These are phyloP conservation scores for Psittacula echo DNA, from an alignment of 2,797 vertebrate species.

Conservation along the genomic window DNA sequence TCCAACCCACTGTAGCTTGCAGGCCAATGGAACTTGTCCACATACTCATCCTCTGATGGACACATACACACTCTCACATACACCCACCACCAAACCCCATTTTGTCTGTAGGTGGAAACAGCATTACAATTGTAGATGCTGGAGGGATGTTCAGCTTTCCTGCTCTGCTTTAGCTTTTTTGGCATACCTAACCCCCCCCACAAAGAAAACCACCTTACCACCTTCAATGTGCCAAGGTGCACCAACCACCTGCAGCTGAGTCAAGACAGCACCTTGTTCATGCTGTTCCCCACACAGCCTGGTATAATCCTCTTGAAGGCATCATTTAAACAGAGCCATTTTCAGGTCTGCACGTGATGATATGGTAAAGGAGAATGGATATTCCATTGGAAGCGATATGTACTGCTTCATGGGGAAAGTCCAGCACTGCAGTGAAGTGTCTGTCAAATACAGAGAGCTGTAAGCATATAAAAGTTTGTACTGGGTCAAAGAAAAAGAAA, in stretches of 20 bases:
- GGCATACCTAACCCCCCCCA: not conserved
- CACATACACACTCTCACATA: not conserved
- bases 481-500: constrained; percentile 23
- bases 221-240: rapidly evolving
- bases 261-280: not conserved
- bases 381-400: rapidly evolving
- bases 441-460: not conserved
- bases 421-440: not conserved
- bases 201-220: not conserved
- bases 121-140: not conserved
- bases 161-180: not conserved
- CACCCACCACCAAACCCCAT: not conserved
- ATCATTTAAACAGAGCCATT: rapidly evolving
- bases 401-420: rapidly evolving
- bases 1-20: not conserved
- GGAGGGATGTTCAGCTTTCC: not conserved
- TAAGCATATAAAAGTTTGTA: not conserved
- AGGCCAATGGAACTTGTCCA: not conserved
- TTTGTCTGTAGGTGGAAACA: not conserved
- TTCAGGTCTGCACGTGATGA: not conserved
- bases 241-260: rapidly evolving
- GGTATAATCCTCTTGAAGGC: too few relatives aligned
- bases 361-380: not conserved
- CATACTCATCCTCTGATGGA: not conserved
- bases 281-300: not conserved